Evolutionary conservation across 2,797 vertebrate species (phyloP), one percentile per base, ranked within the genome.

Genomic region (Sebastes iracundus): DNA sequence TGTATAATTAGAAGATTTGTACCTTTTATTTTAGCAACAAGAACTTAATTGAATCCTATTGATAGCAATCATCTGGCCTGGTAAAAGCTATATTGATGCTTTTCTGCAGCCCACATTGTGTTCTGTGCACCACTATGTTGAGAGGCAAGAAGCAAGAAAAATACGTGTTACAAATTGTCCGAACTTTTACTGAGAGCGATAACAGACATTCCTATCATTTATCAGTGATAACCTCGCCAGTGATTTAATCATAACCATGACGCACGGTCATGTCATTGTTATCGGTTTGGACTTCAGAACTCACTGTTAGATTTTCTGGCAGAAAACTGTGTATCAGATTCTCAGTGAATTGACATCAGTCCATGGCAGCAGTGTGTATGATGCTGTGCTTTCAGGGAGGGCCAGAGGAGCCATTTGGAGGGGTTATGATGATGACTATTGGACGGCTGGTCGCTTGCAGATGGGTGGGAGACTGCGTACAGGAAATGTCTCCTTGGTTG

Each of bases 401-500:
- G 72, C 35, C 49, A 83, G 28, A 75, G 53, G 20, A 62, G 18
- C 70, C 30, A 42, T 85, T 77, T 64, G 14, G 6, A 66, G 23
- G 67, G 65, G 32, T 68, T 78, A 52, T 65, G 42, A 63, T 23
- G 32, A 82, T 23, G 32, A 82, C 69, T 80, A 46, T 30, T 80
- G 53, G 65, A 74, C 4, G 35, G 16, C 66, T 64, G 63, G 68
- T 70, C 59, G 64, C 53, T 77, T 69, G 71, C 83, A 89, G 72
- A 84, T 12, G 71, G 72, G 79, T 81, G 81, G 80, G 74, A 86
- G 73, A 80, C 73, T 32, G 27, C 73, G 75, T 80, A 72, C 91
- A 94, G 92, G 90, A 94, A 92, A 90, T 79, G 73, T 91, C 75
- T 92, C 32, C 82, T 83, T 84, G 80, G 76, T 83, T 80, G 69